phyloP scores from a whole-genome alignment of 2,113 vertebrate species.

The Anolis sagrei region DNA sequence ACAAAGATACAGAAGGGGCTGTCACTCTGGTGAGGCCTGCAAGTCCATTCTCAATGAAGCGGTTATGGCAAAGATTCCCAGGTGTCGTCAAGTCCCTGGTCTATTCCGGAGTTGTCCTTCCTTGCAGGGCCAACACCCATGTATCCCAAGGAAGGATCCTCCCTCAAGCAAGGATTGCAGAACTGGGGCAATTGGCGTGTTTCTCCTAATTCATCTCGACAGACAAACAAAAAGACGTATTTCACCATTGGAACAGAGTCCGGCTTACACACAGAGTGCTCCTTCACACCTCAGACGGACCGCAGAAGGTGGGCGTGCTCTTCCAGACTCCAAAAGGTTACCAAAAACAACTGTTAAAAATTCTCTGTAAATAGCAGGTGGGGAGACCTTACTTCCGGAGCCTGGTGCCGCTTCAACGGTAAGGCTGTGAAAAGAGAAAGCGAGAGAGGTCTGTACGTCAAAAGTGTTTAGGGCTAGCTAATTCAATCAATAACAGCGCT shows the following conservation, averaged over 20 bases:
- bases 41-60: constrained; percentile 55
- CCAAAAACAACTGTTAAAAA: constrained; percentile 71
- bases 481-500: no score
- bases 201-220: constrained; percentile 60
- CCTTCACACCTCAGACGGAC: constrained; percentile 73
- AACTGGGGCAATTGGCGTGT: constrained; percentile 37
- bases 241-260: constrained; percentile 68
- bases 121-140: constrained; percentile 24
- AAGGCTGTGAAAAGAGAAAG: constrained; percentile 74
- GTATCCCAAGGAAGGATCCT: constrained; percentile 36
- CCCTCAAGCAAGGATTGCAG: constrained; percentile 40
- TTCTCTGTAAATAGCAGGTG: constrained; percentile 75
- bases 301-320: constrained; percentile 67
- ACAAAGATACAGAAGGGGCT: constrained; percentile 44
- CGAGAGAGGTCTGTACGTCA: not conserved
- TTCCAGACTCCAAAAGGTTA: constrained; percentile 72
- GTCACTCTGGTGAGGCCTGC: constrained; percentile 51
- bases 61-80: constrained; percentile 40
- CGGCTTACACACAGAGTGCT: constrained; percentile 64
- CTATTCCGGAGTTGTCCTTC: constrained; percentile 53
- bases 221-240: constrained; percentile 58
- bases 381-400: constrained; percentile 72
- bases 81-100: constrained; percentile 20
- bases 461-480: not conserved
- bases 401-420: constrained; percentile 76